phyloP scores from a whole-genome alignment of 2,113 vertebrate species.

The Varanus salvator region DNA sequence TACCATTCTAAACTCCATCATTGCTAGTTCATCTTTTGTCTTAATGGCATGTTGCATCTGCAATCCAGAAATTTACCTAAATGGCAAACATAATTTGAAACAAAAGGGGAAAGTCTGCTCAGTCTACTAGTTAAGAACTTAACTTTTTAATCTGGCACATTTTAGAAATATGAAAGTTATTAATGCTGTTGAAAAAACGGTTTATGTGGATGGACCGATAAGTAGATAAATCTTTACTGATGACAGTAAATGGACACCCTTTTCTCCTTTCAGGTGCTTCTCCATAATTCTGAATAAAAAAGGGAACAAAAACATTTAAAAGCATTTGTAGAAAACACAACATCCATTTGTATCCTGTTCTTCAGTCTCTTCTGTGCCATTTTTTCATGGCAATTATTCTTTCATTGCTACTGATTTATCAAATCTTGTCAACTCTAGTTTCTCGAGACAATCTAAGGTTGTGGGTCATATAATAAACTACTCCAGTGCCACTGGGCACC shows the following conservation, averaged over 20 bases:
- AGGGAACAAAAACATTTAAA: constrained; percentile 16
- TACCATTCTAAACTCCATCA: neutral
- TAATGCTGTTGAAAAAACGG: neutral
- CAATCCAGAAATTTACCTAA: neutral
- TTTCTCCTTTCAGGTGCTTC: neutral
- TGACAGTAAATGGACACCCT: neutral
- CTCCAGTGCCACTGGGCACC: constrained; percentile 40
- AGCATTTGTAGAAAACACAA: constrained; percentile 34
- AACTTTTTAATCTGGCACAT: neutral
- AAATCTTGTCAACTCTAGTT: constrained; percentile 14
- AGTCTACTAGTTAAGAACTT: neutral
- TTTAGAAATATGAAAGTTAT: neutral
- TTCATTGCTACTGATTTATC: constrained; percentile 57
- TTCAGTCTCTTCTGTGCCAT: constrained; percentile 27
- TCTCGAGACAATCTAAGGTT: constrained; percentile 56
- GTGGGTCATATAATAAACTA: constrained; percentile 55
- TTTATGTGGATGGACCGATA: constrained; percentile 11
- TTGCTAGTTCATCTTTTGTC: neutral
- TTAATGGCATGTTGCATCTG: neutral
- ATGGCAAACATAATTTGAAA: neutral
- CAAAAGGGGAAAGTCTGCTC: neutral
- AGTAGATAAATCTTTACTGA: neutral
- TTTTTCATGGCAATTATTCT: constrained; percentile 41
- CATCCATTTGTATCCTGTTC: constrained; percentile 19
- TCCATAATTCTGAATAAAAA: constrained; percentile 13